Percentiles rank a stretch among this genome's conserved stretches.
Conservation (phyloP, 1,140 invertebrate species). For the Sesamia nonagrioides region DNA sequence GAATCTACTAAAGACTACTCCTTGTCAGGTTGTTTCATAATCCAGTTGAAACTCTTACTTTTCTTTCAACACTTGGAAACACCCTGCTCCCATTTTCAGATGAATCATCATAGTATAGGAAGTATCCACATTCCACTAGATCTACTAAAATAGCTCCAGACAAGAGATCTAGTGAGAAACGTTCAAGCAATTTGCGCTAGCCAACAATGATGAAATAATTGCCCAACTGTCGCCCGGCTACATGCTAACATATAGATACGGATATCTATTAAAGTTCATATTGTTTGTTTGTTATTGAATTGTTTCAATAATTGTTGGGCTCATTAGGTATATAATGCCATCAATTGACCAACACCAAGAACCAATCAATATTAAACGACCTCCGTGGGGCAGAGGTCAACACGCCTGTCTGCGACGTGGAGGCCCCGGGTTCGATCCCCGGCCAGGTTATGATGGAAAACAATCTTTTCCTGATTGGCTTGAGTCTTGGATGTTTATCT, state of each 20-base stretch:
- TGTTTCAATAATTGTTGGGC: not conserved
- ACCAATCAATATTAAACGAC: too few species aligned
- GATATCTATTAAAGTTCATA: conserved; percentile 19
- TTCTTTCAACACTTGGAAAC: not conserved
- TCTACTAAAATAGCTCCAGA: conserved; percentile 10
- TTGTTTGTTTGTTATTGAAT: conserved; percentile 6
- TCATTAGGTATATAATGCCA: too few species aligned
- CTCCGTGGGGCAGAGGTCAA: too few species aligned
- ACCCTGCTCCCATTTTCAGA: not conserved
- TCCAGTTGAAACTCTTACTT: not conserved
- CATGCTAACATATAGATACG: conserved; percentile 17
- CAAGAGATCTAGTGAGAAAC: not conserved
- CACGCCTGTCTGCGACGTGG: too few species aligned
- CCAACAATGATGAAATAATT: conserved; percentile 4
- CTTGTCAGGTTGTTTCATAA: not conserved
- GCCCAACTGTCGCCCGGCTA: conserved; percentile 7
- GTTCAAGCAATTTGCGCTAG: not conserved
- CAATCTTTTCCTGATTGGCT: too few species aligned
- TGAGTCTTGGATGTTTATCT: too few species aligned
- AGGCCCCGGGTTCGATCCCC: too few species aligned
- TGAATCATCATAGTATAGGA: conserved; percentile 20
- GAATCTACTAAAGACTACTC: too few species aligned
- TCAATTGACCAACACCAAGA: too few species aligned
- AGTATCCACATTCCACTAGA: not conserved
- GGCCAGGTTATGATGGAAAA: too few species aligned